Evolutionary conservation across 2,888 invertebrate genomes (phyloP), one percentile per base, ranked within the genome.

Genomic region (Cryptus viduatorius): DNA sequence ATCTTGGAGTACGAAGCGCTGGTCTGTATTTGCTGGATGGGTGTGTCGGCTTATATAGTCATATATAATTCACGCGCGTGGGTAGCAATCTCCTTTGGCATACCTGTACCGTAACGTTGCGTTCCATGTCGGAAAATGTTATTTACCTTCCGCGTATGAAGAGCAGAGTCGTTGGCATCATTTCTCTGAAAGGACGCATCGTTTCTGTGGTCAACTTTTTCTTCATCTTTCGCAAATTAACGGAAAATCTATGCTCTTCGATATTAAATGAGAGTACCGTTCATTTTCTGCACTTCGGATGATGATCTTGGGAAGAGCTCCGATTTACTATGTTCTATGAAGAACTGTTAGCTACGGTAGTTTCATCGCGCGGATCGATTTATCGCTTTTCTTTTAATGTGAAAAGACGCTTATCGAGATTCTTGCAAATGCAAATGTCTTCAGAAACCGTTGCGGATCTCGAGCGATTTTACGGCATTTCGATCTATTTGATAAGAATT

Each of bases 1-100:
- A 19, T 29, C 59, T 14, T 10, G 14, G n/a, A 31, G 48, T 31
- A 48, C 1, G 48, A n/a, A 19, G 19, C 50, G 24, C n/a, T 56
- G 46, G 0, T 81, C 29, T 48, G n/a, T 48, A 78, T 78, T 61
- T 64, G 53, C 56, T n/a, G 29, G 16, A 68, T 65, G 65, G 46
- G 48, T 73, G 73, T 50, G 56, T 71, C 48, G 31, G 50, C 24
- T 14, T 73, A 16, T 31, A 50, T 72, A 64, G 24, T 50, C 61
- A 44, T 46, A 61, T 46, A 50, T 79, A 79, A 84, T 82, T 84
- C 71, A 48, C 42, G 77, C 64, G 73, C 37, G 75, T 76, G 79
- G 72, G 79, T 72, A 79, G 76, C 56, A 76, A 82, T 84, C 79
- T 67, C 65, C 16, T 78, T 24, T 31, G 31, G 4, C 59, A 12